Percentiles rank a stretch among this genome's conserved stretches.
phyloP scores from a whole-genome alignment of 2,113 vertebrate genomes.

The Actinemys pallida region DNA sequence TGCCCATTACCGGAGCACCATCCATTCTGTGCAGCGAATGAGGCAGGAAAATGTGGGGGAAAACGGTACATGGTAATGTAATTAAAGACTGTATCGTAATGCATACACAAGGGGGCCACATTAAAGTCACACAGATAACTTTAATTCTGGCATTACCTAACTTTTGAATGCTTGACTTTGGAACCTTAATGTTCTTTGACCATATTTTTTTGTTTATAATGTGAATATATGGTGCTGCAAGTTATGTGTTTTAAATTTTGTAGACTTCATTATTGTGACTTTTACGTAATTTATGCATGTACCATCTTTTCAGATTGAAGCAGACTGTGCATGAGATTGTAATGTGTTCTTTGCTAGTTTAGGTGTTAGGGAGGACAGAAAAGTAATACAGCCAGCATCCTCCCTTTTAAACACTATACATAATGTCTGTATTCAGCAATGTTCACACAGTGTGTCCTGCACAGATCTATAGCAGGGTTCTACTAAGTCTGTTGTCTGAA shows the following conservation, averaged over 20 bases:
- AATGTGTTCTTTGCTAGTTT: not conserved
- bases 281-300: not conserved
- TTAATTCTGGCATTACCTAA: conserved; percentile 7
- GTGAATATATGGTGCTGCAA: not conserved
- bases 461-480: not conserved
- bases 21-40: not conserved
- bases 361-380: not conserved
- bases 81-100: not conserved
- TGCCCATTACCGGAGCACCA: not conserved
- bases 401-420: not conserved
- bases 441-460: not conserved
- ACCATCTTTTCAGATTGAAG: not conserved
- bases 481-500: not conserved
- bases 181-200: not conserved
- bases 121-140: not conserved
- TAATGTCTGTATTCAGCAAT: fast-evolving
- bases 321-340: not conserved
- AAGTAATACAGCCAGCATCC: not conserved
- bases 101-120: not conserved
- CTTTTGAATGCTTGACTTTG: not conserved
- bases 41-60: not conserved
- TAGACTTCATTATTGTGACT: not conserved
- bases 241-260: not conserved
- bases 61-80: conserved; percentile 1
- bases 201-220: not conserved